These are phyloP conservation scores for Bombycilla garrulus DNA, from an alignment of 2,113 vertebrate species.

Conservation along the genomic window DNA sequence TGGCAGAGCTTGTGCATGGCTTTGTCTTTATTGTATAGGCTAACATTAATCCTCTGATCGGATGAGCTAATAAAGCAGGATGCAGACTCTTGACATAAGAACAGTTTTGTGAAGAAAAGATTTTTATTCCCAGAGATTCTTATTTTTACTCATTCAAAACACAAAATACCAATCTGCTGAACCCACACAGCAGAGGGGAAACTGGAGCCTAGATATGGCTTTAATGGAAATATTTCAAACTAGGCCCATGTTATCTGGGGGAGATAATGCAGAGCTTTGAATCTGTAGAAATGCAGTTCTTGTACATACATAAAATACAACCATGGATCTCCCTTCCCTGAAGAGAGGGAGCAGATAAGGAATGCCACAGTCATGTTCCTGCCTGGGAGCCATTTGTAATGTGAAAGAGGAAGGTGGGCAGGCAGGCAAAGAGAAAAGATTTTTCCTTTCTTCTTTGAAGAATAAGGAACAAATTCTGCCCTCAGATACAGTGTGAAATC, in stretches of 20 bases:
- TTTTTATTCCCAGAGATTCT: not conserved
- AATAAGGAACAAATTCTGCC: constrained; percentile 27
- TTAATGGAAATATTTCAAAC: not conserved
- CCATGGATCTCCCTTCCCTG: not conserved
- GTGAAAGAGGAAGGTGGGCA: not conserved
- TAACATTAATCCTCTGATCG: constrained; percentile 25
- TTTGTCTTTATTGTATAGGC: constrained; percentile 39
- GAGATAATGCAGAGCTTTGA: not conserved
- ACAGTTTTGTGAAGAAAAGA: not conserved
- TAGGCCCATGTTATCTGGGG: not conserved
- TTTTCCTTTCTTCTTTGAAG: constrained; percentile 28
- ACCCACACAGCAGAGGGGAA: not conserved
- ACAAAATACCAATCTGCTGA: not conserved
- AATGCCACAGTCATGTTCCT: not conserved
- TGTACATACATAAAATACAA: not conserved
- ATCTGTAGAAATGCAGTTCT: not conserved
- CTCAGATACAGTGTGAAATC: not conserved
- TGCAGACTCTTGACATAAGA: not conserved
- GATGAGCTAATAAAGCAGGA: not conserved
- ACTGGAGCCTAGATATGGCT: not conserved
- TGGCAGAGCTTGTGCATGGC: constrained; percentile 15
- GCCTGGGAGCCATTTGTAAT: constrained; percentile 1
- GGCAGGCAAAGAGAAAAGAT: not conserved
- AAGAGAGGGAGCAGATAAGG: not conserved
- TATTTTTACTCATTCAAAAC: not conserved